Percentiles rank a stretch among this genome's conserved stretches.
Evolutionary conservation across 2,113 vertebrate genomes (phyloP).

Genomic region (Regulus satrapa): DNA sequence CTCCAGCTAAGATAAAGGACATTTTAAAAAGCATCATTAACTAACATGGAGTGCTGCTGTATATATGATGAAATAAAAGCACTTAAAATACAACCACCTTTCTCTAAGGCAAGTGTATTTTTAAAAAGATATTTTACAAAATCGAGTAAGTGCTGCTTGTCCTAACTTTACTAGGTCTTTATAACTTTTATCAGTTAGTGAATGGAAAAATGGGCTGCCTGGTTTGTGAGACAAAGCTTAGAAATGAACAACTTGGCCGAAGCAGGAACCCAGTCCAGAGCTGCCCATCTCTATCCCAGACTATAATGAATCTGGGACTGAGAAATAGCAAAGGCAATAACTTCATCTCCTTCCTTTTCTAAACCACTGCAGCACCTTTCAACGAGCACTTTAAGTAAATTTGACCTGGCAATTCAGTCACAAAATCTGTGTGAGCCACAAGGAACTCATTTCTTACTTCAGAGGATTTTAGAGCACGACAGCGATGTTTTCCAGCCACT

Average conservation of each 20-base stretch:
- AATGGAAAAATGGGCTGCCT: not conserved
- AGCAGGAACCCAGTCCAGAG: not conserved
- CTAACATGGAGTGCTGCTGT: not conserved
- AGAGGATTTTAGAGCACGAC: not conserved
- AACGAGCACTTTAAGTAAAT: not conserved
- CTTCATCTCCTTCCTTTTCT: not conserved
- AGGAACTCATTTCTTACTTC: not conserved
- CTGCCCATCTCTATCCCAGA: not conserved
- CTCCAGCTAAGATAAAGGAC: not conserved
- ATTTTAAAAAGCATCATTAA: not conserved
- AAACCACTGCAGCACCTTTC: not conserved
- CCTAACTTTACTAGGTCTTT: not conserved
- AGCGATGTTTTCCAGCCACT: not conserved
- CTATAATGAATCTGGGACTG: fast-evolving
- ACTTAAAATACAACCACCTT: not conserved
- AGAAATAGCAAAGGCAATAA: not conserved
- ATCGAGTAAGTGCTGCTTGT: not conserved
- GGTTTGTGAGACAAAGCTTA: not conserved
- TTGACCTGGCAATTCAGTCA: not conserved
- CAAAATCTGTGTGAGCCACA: not conserved
- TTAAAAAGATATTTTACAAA: not conserved
- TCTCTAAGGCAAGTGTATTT: not conserved
- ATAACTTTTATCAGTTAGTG: not conserved
- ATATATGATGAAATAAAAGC: not conserved
- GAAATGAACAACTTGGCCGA: not conserved